Percentiles rank a stretch among this genome's conserved stretches.
phyloP scores from a whole-genome alignment of 2,113 vertebrate species.

The Rousettus leschenaultii region DNA sequence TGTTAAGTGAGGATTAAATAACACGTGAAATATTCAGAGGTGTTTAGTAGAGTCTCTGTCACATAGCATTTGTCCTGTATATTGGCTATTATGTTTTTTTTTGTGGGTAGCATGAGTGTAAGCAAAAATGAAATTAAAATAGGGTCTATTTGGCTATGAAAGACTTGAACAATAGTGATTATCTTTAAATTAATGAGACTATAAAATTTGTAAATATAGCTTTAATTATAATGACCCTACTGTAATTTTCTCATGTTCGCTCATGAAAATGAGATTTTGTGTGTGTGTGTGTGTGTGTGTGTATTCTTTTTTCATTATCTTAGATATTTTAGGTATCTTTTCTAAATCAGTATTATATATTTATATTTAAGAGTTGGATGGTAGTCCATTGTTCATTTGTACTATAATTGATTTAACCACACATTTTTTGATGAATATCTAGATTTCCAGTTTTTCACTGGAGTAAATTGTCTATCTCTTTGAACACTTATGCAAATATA shows the following conservation, averaged over 20 bases:
- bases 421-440: neutral
- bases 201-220: neutral
- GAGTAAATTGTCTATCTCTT: neutral
- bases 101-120: neutral
- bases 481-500: neutral
- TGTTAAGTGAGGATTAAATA: neutral
- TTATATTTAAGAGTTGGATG: neutral
- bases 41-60: neutral
- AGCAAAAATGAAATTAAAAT: constrained; percentile 33
- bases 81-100: neutral
- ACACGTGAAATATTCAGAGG: constrained; percentile 2
- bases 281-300: neutral
- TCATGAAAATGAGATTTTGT: neutral
- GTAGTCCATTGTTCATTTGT: neutral
- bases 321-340: neutral
- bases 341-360: neutral
- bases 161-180: neutral
- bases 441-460: neutral
- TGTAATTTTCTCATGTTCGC: constrained; percentile 15
- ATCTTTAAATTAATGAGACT: constrained; percentile 26
- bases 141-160: neutral
- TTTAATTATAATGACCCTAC: neutral
- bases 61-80: neutral
- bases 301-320: neutral
- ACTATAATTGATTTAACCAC: neutral